phyloP scores from a whole-genome alignment of 1,140 invertebrate species.

The Daktulosphaira vitifoliae region DNA sequence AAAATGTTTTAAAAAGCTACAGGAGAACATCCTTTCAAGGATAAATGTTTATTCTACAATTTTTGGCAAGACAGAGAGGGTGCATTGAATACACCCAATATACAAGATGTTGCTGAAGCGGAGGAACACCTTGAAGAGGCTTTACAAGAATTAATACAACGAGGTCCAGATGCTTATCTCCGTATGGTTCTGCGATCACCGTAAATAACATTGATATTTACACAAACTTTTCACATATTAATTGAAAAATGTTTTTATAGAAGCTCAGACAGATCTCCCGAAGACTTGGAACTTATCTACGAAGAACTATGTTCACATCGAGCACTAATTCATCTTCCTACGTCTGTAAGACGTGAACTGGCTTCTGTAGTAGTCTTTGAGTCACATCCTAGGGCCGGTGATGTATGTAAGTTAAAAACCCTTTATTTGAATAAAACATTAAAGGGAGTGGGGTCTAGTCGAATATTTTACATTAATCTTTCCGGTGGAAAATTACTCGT shows the following conservation, averaged over 20 bases:
- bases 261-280: conserved; percentile 61
- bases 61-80: conserved; percentile 65
- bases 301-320: conserved; percentile 77
- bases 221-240: too few relatives aligned
- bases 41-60: conserved; percentile 74
- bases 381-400: conserved; percentile 66
- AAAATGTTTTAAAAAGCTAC: conserved; percentile 48
- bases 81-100: conserved; percentile 44
- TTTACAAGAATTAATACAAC: conserved; percentile 55
- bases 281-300: conserved; percentile 77
- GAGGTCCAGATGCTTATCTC: conserved; percentile 66
- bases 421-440: not conserved
- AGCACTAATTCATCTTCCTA: conserved; percentile 70
- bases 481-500: not conserved
- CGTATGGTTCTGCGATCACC: conserved; percentile 72
- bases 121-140: conserved; percentile 61
- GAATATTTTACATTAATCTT: not conserved
- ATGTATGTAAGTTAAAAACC: conserved; percentile 58
- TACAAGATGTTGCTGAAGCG: conserved; percentile 53
- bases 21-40: conserved; percentile 70
- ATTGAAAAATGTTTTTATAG: conserved; percentile 47
- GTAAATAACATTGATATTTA: conserved; percentile 49
- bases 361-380: conserved; percentile 74
- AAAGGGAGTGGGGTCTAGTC: not conserved
- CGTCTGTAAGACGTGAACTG: conserved; percentile 73